Percentiles rank a stretch among this genome's conserved stretches.
Evolutionary conservation across 1,140 invertebrate genomes (phyloP).

Genomic region (Zaprionus tsacasi): DNA sequence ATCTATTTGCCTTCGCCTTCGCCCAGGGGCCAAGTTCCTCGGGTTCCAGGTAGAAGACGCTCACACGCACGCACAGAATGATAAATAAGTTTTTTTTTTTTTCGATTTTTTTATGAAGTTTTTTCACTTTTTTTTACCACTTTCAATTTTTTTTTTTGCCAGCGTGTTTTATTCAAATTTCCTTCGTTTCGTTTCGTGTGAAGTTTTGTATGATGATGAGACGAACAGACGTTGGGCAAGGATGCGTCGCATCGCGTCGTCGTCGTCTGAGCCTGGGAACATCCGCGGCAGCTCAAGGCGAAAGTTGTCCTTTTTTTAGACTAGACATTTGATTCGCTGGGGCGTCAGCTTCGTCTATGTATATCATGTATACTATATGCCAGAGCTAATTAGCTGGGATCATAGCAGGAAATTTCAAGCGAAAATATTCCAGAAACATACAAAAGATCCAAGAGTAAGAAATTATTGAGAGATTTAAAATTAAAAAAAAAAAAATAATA

Average conservation of each 20-base stretch:
- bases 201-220: constrained; percentile 45
- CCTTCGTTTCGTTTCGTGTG: constrained; percentile 62
- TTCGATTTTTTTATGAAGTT: constrained; percentile 63
- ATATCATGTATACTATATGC: constrained; percentile 1
- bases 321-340: constrained; percentile 47
- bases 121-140: constrained; percentile 82
- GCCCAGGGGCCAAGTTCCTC: constrained; percentile 28
- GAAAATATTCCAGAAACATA: not conserved
- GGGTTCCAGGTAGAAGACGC: constrained; percentile 58
- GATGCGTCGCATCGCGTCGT: constrained; percentile 29
- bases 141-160: constrained; percentile 66
- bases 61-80: constrained; percentile 60
- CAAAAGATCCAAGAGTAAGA: not conserved
- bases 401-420: not conserved
- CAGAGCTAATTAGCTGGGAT: constrained; percentile 39
- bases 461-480: not conserved
- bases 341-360: constrained; percentile 13
- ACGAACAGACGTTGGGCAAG: constrained; percentile 53
- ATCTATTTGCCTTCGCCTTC: constrained; percentile 72
- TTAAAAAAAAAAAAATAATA: not conserved
- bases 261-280: constrained; percentile 72
- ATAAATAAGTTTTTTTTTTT: constrained; percentile 75
- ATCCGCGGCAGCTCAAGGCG: constrained; percentile 47
- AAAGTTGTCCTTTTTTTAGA: constrained; percentile 31
- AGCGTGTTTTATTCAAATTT: constrained; percentile 76